Evolutionary conservation across 1,140 invertebrate genomes (phyloP), one percentile per base, ranked within the genome.

Genomic region (Penaeus chinensis): DNA sequence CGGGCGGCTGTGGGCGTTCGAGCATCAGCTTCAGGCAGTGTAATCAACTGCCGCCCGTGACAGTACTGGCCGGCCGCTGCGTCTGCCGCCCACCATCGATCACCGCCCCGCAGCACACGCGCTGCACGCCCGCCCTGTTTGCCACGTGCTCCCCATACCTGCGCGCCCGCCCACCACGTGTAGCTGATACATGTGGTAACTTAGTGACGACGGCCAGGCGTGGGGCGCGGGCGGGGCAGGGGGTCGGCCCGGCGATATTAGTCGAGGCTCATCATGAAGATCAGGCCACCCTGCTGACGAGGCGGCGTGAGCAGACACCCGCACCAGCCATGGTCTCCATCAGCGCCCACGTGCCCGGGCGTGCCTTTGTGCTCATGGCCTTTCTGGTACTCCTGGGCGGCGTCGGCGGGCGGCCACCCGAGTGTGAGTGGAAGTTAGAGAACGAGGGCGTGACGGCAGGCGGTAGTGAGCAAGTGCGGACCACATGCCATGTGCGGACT

Each of bases 361-460:
- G 61, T 3, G 20, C 47, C 8, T 42, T 16, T 65, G 60, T 87
- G 85, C 32, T 83, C 10, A 76, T 89, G 65, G 20, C 87, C 22
- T 62, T 89, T 22, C 42, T 82, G 65, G 71, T 61, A 19, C 65
- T 89, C 37, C 63, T 84, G 74, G 85, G 81, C 20, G 82, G 85
- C 61, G 89, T 84, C 11, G 82, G 84, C 18, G 82, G 80, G 42
- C 87, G 87, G n/a, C 87, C 87, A 11, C 87, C 87, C 18, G 87
- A 88, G 82, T 88, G 87, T 54, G 74, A 84, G 82, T 88, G 87
- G 87, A 76, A 77, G 27, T 76, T 88, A 76, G 82, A 84, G 63
- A 84, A 79, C 77, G 65, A 81, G 32, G 82, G 90, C 3, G 89
- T 90, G 24, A 90, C 90, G 24, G 84, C 90, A 47, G 81, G 85